Conservation (phyloP, 2,888 invertebrate genomes). For the Ephialtes manifestator region DNA sequence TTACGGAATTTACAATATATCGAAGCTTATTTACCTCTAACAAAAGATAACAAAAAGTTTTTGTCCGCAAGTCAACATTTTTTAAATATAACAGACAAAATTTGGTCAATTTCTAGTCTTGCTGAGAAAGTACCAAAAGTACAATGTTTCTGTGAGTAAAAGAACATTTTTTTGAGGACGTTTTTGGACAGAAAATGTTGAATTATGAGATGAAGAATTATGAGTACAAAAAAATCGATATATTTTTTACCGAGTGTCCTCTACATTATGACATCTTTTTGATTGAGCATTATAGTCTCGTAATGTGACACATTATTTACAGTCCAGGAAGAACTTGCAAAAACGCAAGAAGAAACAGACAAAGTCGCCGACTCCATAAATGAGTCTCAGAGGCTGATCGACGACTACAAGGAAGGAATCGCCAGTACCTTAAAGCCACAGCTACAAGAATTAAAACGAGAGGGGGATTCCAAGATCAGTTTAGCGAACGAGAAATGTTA, state of each 20-base stretch:
- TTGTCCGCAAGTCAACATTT: too few relatives aligned
- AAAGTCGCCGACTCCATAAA: slow-evolving; percentile 71
- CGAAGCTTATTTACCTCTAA: too few relatives aligned
- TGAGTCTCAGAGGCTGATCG: slow-evolving; percentile 77
- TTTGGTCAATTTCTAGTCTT: too few relatives aligned
- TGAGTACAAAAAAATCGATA: too few relatives aligned
- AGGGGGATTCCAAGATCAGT: slow-evolving; percentile 90
- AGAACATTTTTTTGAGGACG: too few relatives aligned
- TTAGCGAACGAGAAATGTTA: slow-evolving; percentile 90
- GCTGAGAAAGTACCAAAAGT: too few relatives aligned
- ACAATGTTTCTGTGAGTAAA: too few relatives aligned
- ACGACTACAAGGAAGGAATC: slow-evolving; percentile 86
- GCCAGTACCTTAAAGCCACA: slow-evolving; percentile 87
- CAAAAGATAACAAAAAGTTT: too few relatives aligned
- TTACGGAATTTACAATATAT: neutral
- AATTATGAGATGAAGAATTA: too few relatives aligned
- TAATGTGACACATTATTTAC: neutral
- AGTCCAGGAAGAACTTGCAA: slow-evolving; percentile 77
- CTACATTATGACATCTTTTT: neutral
- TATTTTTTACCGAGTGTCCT: neutral
- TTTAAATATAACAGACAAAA: too few relatives aligned
- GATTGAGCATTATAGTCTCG: neutral
- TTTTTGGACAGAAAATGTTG: too few relatives aligned
- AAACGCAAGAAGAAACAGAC: slow-evolving; percentile 74
- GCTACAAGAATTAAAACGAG: slow-evolving; percentile 87